Conservation (phyloP, 2,113 vertebrate genomes). For the Burhinus bistriatus region DNA sequence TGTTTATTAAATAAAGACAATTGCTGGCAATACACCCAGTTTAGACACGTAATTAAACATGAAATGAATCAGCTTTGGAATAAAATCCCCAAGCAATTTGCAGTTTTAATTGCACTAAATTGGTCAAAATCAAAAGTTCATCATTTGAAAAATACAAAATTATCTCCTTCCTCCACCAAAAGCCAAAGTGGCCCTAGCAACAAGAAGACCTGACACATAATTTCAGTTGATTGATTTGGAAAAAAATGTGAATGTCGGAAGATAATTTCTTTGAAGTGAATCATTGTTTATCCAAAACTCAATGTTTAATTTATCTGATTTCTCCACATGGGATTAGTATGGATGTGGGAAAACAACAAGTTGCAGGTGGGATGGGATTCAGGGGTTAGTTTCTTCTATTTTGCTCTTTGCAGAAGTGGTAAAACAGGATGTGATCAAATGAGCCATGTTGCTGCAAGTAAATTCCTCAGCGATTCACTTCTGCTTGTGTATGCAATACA, state of each 20-base stretch:
- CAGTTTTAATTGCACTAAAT: neutral
- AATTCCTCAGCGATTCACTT: neutral
- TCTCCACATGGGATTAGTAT: neutral
- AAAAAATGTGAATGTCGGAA: neutral
- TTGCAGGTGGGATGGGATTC: neutral
- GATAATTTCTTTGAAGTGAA: neutral
- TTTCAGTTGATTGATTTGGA: neutral
- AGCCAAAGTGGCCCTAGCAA: neutral
- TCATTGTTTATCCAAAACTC: neutral
- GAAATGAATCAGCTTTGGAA: neutral
- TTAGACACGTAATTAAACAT: slow-evolving; percentile 19
- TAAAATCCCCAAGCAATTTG: neutral
- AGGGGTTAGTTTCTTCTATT: neutral
- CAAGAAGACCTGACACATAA: neutral
- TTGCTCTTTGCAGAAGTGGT: neutral
- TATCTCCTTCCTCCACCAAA: neutral
- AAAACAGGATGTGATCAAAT: neutral
- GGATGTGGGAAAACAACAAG: neutral
- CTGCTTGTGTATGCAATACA: neutral
- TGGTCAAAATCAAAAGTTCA: neutral
- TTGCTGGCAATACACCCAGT: neutral
- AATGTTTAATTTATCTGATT: neutral
- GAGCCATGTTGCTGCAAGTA: neutral
- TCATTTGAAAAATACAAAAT: neutral
- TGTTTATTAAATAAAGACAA: slow-evolving; percentile 5